Conservation (phyloP, 23 tunicate genomes). For the Clavelina lepadiformis region DNA sequence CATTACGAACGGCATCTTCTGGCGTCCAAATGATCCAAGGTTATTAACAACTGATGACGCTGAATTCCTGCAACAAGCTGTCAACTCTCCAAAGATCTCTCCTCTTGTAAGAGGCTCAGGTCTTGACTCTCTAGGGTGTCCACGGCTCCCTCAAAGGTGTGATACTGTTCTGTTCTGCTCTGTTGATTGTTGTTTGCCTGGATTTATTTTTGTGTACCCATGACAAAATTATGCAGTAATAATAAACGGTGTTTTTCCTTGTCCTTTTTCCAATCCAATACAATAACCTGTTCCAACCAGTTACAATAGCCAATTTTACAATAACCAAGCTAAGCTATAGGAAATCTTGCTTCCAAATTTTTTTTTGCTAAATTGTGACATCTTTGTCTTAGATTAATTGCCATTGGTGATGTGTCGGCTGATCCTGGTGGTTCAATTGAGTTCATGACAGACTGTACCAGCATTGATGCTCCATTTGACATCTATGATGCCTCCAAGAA, state of each 20-base stretch:
- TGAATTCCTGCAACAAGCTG: conserved; percentile 32
- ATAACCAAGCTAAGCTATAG: too few relatives aligned
- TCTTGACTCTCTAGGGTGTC: conserved; percentile 63
- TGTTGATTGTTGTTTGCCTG: neutral
- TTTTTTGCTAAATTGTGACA: neutral
- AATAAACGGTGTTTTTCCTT: too few relatives aligned
- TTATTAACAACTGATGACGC: conserved; percentile 65
- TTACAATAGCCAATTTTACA: too few relatives aligned
- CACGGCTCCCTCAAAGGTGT: conserved; percentile 83
- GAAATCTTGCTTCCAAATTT: too few relatives aligned
- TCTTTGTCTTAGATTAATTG: conserved; percentile 41
- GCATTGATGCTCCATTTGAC: conserved; percentile 91
- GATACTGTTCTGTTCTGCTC: neutral
- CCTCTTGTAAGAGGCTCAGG: conserved; percentile 36
- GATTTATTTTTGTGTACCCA: neutral
- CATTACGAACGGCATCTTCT: conserved; percentile 91
- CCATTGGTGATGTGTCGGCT: conserved; percentile 94
- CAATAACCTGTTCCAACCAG: too few relatives aligned
- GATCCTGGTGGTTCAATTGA: conserved; percentile 96
- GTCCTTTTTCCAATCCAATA: too few relatives aligned
- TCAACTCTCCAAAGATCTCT: conserved; percentile 54
- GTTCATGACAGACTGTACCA: conserved; percentile 91
- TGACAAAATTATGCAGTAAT: too few relatives aligned
- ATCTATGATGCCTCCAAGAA: conserved; percentile 54
- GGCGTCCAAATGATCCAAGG: conserved; percentile 96